Evolutionary conservation across 2,888 invertebrate genomes (phyloP), one percentile per base, ranked within the genome.

Genomic region (Tinea semifulvella): DNA sequence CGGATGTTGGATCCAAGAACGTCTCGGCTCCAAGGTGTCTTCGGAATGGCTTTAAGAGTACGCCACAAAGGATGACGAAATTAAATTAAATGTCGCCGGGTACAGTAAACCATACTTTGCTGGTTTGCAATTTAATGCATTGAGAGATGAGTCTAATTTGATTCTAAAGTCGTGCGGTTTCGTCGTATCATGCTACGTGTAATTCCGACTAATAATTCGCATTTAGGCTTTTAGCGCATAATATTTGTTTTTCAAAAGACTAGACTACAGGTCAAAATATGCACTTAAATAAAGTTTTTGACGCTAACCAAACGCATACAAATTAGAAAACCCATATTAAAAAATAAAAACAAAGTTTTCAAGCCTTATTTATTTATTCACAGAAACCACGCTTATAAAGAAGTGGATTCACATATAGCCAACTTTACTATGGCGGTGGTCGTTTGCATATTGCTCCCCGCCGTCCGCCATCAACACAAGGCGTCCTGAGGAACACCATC

Each of bases 1-100:
- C 51, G 63, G 64, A 60, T 60, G 58, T 61, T 58, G 59, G 56
- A 58, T 60, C 14, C 51, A 49, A 58, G 39, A 45, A 35, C 27
- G 43, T 43, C 43, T 31, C 42, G 43, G 57, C 56, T n/a, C n/a
- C 8, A 63, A 73, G 72, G 69, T 75, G 72, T 74, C 77, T 77
- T 72, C 71, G 70, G 65, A 73, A 72, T 63, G 63, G 68, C 66
- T 72, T 71, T 72, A 72, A 76, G 70, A 74, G 64, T 68, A 63
- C 77, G 60, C 74, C 62, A 74, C 76, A 77, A 75, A 76, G 68
- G 67, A 68, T 61, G 56, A 56, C 52, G 53, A 70, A 71, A 77
- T 77, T 74, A 68, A 79, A 77, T 77, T 74, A 75, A 43, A 43
- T 44, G 35, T 46, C 74, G 63, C 61, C 27, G 31, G 43, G 42